These are phyloP conservation scores for Nothobranchius kuhntae DNA, from an alignment of 2,113 vertebrate species.

Conservation along the genomic window DNA sequence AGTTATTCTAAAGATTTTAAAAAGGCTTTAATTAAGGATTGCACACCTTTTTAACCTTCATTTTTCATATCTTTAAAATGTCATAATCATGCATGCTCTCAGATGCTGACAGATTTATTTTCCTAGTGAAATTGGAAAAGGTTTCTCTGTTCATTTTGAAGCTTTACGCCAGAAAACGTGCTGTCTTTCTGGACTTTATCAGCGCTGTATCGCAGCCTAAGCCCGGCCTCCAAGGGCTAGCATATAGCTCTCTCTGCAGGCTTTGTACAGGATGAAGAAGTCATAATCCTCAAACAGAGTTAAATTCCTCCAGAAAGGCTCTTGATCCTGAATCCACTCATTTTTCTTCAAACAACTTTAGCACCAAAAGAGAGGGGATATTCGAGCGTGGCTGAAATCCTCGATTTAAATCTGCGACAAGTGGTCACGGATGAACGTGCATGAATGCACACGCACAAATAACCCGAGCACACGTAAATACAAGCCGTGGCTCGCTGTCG, in stretches of 20 bases:
- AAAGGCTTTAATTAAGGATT: conserved; percentile 3
- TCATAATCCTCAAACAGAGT: conserved; percentile 78
- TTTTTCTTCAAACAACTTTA: conserved; percentile 79
- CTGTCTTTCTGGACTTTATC: conserved; percentile 62
- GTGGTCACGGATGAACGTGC: conserved; percentile 55
- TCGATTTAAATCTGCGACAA: conserved; percentile 77
- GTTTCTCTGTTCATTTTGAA: conserved; percentile 63
- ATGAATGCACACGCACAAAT: conserved; percentile 27
- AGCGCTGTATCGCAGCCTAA: conserved; percentile 52
- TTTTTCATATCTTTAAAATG: conserved; percentile 2
- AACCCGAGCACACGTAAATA: conserved; percentile 31
- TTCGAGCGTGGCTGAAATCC: conserved; percentile 68
- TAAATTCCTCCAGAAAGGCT: conserved; percentile 78
- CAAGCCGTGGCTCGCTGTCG: conserved; percentile 50
- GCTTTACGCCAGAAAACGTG: conserved; percentile 46
- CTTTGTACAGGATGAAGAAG: conserved; percentile 72
- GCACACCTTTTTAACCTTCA: not conserved
- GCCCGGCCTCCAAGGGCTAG: conserved; percentile 54
- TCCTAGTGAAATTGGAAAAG: conserved; percentile 36
- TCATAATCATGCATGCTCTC: conserved; percentile 22
- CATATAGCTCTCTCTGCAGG: conserved; percentile 66
- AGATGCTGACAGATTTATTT: conserved; percentile 11
- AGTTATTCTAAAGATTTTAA: conserved; percentile 9
- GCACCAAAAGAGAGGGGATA: conserved; percentile 69
- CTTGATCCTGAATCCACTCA: conserved; percentile 79